Conservation (phyloP, 2,888 invertebrate genomes). For the Malthinus flaveolus region DNA sequence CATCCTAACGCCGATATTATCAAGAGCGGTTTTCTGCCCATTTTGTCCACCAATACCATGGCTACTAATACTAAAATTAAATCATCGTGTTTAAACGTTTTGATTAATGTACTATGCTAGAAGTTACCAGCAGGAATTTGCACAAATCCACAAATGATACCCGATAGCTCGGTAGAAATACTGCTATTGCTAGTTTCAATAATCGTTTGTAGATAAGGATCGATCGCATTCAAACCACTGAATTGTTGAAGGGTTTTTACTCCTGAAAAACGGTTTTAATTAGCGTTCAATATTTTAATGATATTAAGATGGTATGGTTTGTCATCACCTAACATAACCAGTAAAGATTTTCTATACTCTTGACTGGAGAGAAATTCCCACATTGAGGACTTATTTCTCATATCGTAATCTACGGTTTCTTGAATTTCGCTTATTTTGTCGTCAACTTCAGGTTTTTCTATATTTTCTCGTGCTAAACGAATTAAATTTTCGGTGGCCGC, state of each 20-base stretch:
- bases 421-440: slow-evolving; percentile 52
- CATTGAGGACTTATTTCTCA: slow-evolving; percentile 3
- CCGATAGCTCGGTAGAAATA: slow-evolving; percentile 59
- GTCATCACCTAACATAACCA: slow-evolving; percentile 2
- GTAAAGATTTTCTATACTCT: slow-evolving; percentile 7
- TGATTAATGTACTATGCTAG: slow-evolving; percentile 26
- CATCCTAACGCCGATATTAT: slow-evolving; percentile 60
- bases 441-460: slow-evolving; percentile 49
- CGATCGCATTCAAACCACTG: not conserved
- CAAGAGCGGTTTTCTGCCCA: slow-evolving; percentile 60
- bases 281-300: too few species aligned
- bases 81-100: not conserved
- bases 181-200: slow-evolving; percentile 59
- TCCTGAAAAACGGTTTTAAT: not conserved
- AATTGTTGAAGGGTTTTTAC: not conserved
- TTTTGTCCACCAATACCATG: slow-evolving; percentile 58
- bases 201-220: slow-evolving; percentile 56
- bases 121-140: slow-evolving; percentile 50
- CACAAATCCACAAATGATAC: slow-evolving; percentile 63
- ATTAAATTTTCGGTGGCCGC: slow-evolving; percentile 44
- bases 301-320: too few species aligned
- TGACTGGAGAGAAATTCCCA: slow-evolving; percentile 6
- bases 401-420: slow-evolving; percentile 40
- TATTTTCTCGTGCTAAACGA: slow-evolving; percentile 46
- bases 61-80: slow-evolving; percentile 20